Evolutionary conservation across 2,797 vertebrate genomes (phyloP), one percentile per base, ranked within the genome.

Genomic region (Pseudochaenichthys georgianus): DNA sequence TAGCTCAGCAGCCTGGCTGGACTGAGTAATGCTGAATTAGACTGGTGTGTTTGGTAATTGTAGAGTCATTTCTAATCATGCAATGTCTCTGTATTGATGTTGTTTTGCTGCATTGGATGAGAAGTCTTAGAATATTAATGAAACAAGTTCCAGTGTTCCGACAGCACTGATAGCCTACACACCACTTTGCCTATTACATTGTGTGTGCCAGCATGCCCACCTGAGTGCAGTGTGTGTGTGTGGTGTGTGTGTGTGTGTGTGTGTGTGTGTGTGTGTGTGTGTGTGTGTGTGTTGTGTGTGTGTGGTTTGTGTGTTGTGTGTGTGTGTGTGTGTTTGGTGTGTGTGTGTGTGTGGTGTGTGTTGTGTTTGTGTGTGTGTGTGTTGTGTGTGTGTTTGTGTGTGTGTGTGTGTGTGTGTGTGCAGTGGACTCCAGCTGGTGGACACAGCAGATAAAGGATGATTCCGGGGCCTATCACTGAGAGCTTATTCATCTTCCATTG

Each of bases 401-500:
- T 65, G 77, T 51, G 5, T 28, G 64, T 68, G 58, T 67, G 77
- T 53, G 5, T 28, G 64, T 70, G 58, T 67, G 77, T 51, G 77
- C 41, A 13, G 60, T 19, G 81, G 83, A 85, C 83, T 92, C 89
- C 88, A 92, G 89, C 91, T 91, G 89, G 89, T 85, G 90, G 87
- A 89, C 91, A 58, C 91, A 88, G 91, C 79, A 80, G 91, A 94
- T 93, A 92, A 94, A 92, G 89, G 82, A 94, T 92, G 89, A 94
- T 92, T 89, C 89, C 73, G 84, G 86, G 90, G 92, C 92, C 88
- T 62, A 81, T 94, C 89, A 87, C 83, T 89, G 92, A 92, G 90
- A 90, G 92, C 88, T 70, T 87, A 94, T 94, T 92, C 92, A 92
- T 95, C 94, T 94, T 93, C 89, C 85, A 74, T 84, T 88, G 88